phyloP scores from a whole-genome alignment of 2,797 vertebrate species.

The Pogonophryne albipinna region DNA sequence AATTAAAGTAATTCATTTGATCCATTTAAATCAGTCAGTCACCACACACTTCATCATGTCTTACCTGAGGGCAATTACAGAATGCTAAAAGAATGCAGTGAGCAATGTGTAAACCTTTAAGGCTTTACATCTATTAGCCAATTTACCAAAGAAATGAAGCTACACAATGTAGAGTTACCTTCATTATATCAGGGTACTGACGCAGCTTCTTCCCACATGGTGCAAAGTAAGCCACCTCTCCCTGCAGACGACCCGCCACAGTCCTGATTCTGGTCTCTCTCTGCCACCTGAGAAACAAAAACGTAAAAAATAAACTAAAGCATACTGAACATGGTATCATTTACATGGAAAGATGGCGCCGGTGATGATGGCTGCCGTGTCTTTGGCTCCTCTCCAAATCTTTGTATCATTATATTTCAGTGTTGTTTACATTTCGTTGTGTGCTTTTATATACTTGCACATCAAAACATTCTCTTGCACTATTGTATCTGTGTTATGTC shows the following conservation, averaged over 20 bases:
- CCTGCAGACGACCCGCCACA: conserved; percentile 90
- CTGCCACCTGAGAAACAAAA: conserved; percentile 88
- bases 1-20: conserved; percentile 24
- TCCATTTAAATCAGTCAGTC: background rate
- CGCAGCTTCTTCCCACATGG: conserved; percentile 97
- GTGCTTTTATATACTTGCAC: too few relatives aligned
- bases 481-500: too few relatives aligned
- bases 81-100: conserved; percentile 7
- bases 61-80: background rate
- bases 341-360: too few relatives aligned
- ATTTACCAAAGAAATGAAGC: background rate
- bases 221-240: conserved; percentile 94
- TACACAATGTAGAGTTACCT: conserved; percentile 81
- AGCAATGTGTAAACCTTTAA: conserved; percentile 1
- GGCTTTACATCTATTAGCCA: background rate
- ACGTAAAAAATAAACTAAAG: background rate
- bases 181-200: conserved; percentile 95
- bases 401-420: too few relatives aligned
- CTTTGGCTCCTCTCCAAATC: too few relatives aligned
- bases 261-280: conserved; percentile 93
- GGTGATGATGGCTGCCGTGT: too few relatives aligned
- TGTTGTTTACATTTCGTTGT: too few relatives aligned
- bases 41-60: background rate
- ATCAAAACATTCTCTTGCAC: too few relatives aligned
- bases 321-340: too few relatives aligned